A percentile compares a stretch with the other conserved stretches of the same genome.
These are phyloP conservation scores for Spongilla lacustris DNA, from an alignment of 37 sponge, comb jelly and placozoan species.

Conservation along the genomic window DNA sequence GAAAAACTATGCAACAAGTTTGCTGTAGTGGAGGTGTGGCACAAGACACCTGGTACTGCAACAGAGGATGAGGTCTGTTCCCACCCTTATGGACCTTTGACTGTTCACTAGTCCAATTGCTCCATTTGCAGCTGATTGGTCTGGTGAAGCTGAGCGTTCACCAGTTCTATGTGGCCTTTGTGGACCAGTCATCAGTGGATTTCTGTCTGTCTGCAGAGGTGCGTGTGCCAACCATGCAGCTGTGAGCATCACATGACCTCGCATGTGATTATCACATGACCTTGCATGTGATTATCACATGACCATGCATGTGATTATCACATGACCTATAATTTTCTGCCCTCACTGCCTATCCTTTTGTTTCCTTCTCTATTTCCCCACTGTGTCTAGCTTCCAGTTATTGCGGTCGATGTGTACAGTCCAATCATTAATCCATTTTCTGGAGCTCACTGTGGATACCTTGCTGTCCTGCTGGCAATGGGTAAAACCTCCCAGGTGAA, in stretches of 20 bases:
- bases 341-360: neutral
- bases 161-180: constrained; percentile 77
- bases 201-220: constrained; percentile 60
- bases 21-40: constrained; percentile 89
- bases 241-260: too few relatives aligned
- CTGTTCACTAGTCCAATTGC: neutral
- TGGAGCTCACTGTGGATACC: constrained; percentile 51
- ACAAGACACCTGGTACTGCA: constrained; percentile 52
- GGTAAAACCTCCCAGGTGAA: constrained; percentile 70
- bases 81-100: neutral
- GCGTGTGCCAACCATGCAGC: neutral
- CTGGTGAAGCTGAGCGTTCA: constrained; percentile 85
- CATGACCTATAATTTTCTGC: neutral
- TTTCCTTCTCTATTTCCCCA: neutral
- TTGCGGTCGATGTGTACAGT: constrained; percentile 79
- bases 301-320: too few relatives aligned
- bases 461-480: constrained; percentile 67
- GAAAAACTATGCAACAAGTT: constrained; percentile 62
- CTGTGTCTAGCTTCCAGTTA: constrained; percentile 58
- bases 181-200: constrained; percentile 20
- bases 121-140: constrained; percentile 70
- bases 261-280: too few relatives aligned
- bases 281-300: too few relatives aligned
- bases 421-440: constrained; percentile 80
- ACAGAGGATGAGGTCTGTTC: constrained; percentile 52